phyloP scores from a whole-genome alignment of 2,797 vertebrate species.

The Sebastiscus tertius region DNA sequence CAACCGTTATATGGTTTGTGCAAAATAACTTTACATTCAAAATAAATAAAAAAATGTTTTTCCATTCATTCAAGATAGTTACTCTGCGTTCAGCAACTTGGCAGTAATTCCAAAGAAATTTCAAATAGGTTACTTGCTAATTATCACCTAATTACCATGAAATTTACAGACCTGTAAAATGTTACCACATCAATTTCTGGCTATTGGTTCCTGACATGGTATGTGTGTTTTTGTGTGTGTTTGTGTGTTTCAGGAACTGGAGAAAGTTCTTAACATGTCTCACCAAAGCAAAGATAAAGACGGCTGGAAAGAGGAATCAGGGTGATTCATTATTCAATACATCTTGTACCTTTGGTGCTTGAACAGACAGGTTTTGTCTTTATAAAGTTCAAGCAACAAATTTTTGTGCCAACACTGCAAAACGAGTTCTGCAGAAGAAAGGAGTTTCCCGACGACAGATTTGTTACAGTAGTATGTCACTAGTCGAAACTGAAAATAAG shows the following conservation, averaged over 20 bases:
- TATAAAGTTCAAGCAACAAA: neutral
- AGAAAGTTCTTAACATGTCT: slow-evolving; percentile 89
- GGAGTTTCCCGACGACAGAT: neutral
- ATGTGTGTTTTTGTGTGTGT: slow-evolving; percentile 31
- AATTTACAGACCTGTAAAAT: too few relatives aligned
- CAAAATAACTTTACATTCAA: too few relatives aligned
- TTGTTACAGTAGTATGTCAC: neutral
- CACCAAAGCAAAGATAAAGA: slow-evolving; percentile 90
- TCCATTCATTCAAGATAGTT: too few relatives aligned
- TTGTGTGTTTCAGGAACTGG: slow-evolving; percentile 85
- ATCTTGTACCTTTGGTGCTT: neutral
- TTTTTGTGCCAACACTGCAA: neutral
- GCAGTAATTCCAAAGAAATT: too few relatives aligned
- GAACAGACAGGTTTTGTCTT: too few relatives aligned
- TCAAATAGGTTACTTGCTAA: too few relatives aligned
- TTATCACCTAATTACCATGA: too few relatives aligned
- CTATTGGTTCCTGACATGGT: neutral
- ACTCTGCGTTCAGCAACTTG: too few relatives aligned
- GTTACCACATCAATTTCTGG: neutral
- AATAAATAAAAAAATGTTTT: too few relatives aligned
- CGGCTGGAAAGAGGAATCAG: slow-evolving; percentile 89
- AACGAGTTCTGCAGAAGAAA: neutral
- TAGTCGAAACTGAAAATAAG: neutral
- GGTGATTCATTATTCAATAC: slow-evolving; percentile 77
- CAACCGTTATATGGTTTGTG: too few relatives aligned